Conservation (phyloP, 2,888 invertebrate genomes). For the Hypsopygia costalis region DNA sequence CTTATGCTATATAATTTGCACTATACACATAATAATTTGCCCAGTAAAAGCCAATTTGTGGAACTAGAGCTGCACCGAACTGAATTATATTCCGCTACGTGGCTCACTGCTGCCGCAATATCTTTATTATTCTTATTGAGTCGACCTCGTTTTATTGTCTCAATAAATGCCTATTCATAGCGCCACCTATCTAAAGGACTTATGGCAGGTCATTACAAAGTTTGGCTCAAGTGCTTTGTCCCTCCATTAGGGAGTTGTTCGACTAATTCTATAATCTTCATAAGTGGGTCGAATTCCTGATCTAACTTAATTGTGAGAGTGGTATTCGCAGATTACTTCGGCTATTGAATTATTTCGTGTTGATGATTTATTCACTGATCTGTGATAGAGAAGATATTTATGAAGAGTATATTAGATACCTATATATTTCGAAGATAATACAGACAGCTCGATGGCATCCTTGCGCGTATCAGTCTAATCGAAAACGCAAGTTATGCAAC, state of each 20-base stretch:
- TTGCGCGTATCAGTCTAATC: no score
- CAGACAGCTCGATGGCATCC: no score
- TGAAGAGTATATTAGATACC: no score
- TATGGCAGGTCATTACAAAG: conserved; percentile 32
- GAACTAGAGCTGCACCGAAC: conserved; percentile 29
- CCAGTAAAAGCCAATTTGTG: conserved; percentile 28
- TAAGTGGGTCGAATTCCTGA: conserved; percentile 5
- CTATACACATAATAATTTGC: conserved; percentile 27
- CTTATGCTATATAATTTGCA: conserved; percentile 7
- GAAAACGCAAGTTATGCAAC: no score
- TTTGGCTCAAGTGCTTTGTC: conserved; percentile 23
- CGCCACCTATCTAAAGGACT: conserved; percentile 21
- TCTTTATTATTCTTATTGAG: conserved; percentile 18
- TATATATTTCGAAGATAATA: no score
- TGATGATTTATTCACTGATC: no score
- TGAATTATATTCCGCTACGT: conserved; percentile 34
- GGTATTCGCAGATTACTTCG: conserved; percentile 3
- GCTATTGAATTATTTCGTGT: neutral
- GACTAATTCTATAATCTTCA: conserved; percentile 23
- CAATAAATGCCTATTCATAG: conserved; percentile 28
- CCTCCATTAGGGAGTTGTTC: conserved; percentile 28
- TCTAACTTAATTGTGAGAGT: neutral
- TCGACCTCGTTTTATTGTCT: conserved; percentile 19
- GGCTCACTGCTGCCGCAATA: conserved; percentile 27
- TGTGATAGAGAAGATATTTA: no score